Evolutionary conservation across 2,888 invertebrate species (phyloP).

Genomic region (Drosophila neonasuta): DNA sequence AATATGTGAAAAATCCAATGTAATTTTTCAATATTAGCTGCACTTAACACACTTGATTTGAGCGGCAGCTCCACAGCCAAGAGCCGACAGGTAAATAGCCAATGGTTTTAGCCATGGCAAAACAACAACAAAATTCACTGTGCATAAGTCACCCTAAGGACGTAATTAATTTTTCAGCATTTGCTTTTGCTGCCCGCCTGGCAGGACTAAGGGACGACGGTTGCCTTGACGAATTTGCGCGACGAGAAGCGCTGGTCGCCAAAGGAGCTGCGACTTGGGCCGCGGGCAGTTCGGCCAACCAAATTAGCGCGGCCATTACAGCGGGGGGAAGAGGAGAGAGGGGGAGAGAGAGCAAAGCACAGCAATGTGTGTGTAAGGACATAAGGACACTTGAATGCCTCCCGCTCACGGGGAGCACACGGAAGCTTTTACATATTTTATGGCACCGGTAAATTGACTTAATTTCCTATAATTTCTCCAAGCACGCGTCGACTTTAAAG

Average conservation of each 20-base stretch:
- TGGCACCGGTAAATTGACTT: conserved; percentile 72
- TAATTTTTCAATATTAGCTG: conserved; percentile 75
- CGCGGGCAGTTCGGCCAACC: conserved; percentile 60
- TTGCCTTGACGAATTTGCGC: conserved; percentile 75
- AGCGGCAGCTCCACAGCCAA: conserved; percentile 16
- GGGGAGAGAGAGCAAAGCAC: no score
- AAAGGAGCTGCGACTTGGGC: conserved; percentile 42
- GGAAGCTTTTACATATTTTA: conserved; percentile 68
- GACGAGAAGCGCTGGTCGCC: conserved; percentile 41
- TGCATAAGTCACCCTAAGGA: conserved; percentile 79
- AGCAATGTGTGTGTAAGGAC: background rate
- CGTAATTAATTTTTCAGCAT: conserved; percentile 81
- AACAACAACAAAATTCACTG: conserved; percentile 26
- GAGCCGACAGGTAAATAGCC: conserved; percentile 44
- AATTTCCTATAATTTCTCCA: conserved; percentile 68
- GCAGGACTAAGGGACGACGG: conserved; percentile 16
- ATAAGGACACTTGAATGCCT: conserved; percentile 55
- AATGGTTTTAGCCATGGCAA: conserved; percentile 42
- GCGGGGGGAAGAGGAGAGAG: background rate
- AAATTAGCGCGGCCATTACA: conserved; percentile 68
- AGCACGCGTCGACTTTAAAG: conserved; percentile 53
- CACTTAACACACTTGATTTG: conserved; percentile 77
- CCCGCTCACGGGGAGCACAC: conserved; percentile 18
- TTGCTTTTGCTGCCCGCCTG: conserved; percentile 55
- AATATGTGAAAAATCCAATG: conserved; percentile 45